Base-by-base conservation (phyloP, 2,113 vertebrate genomes). In the Empidonax alnorum region DNA sequence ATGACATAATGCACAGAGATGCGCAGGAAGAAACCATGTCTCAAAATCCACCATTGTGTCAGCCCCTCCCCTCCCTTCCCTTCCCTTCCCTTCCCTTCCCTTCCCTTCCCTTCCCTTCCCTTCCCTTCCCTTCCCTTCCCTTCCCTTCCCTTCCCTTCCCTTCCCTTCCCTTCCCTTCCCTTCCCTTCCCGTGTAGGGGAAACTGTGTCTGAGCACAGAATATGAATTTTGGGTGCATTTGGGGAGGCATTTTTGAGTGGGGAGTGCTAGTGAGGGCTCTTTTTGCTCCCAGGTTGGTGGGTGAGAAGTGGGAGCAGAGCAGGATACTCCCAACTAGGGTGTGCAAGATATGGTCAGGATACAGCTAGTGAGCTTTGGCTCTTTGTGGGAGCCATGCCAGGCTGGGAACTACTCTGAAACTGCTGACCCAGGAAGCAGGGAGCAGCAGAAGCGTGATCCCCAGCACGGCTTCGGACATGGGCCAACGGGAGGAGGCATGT, bases 1-100 rank as follows among this genome's bases (percentile, higher is more conserved):
- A 30, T 89, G 55, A 58, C 52, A 46, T 58, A 59, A 55, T 50
- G 49, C 37, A 75, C 42, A 52, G 47, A 74, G 24, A 4, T 77
- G 35, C 25, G 59, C 37, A 39, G 0, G 0, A 35, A 84, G 24
- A 74, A 90, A 49, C 6, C 3, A 33, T 0, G 0, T 73, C 20
- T 85, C 21, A n/a, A 91, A 80, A 58, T 30, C 4, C 12, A 58
- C 15, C 10, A 9, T 8, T 81, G 35, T 89, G 22, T 22, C 31
- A 39, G 1, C 28, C 13, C 46, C 39, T 39, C 39, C 39, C 39
- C 12, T 39, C 39, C 39, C 14, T 31, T 39, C 14, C 53, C 47
- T 75, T 72, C 33, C 58, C 52, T 44, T 58, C 80, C 24, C 50
- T 59, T 55, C 59, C 37, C 79, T 42, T 42, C 41, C n/a, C n/a